Evolutionary conservation across 2,797 vertebrate genomes (phyloP).

Genomic region (Hoplostethus mediterraneus): DNA sequence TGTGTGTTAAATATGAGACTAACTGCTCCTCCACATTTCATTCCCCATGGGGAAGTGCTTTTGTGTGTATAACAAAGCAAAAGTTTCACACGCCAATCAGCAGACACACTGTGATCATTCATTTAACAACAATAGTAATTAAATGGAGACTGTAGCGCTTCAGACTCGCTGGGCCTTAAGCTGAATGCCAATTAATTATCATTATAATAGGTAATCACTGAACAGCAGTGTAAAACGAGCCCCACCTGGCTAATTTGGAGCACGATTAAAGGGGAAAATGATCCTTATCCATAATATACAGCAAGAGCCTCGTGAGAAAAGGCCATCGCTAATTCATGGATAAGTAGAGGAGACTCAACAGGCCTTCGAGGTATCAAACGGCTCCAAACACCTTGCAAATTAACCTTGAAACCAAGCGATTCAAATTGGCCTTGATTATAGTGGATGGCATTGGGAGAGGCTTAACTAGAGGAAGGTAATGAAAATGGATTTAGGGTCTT

Average conservation of each 20-base stretch:
- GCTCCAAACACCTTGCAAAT: slow-evolving; percentile 66
- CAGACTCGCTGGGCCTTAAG: slow-evolving; percentile 47
- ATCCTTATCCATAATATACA: slow-evolving; percentile 60
- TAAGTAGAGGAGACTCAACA: slow-evolving; percentile 58
- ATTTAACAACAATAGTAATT: slow-evolving; percentile 51
- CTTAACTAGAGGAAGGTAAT: slow-evolving; percentile 53
- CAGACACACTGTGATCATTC: slow-evolving; percentile 47
- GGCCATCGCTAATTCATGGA: slow-evolving; percentile 61
- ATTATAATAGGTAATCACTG: slow-evolving; percentile 68
- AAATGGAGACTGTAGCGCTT: slow-evolving; percentile 45
- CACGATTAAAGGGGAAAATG: slow-evolving; percentile 63
- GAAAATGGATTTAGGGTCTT: slow-evolving; percentile 58
- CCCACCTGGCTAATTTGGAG: slow-evolving; percentile 70
- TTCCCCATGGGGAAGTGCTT: slow-evolving; percentile 30
- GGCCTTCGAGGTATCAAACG: slow-evolving; percentile 64
- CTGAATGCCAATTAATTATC: slow-evolving; percentile 66
- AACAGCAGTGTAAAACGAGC: slow-evolving; percentile 54
- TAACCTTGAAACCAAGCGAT: slow-evolving; percentile 67
- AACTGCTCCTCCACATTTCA: slow-evolving; percentile 27
- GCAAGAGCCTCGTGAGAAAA: slow-evolving; percentile 51
- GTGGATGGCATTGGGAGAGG: slow-evolving; percentile 27
- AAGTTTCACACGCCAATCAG: slow-evolving; percentile 6
- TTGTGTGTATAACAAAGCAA: slow-evolving; percentile 42
- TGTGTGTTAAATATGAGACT: slow-evolving; percentile 42
- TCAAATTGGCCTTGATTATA: slow-evolving; percentile 58